These are phyloP conservation scores for Drosophila neutralis DNA, from an alignment of 2,888 invertebrate species.

Conservation along the genomic window DNA sequence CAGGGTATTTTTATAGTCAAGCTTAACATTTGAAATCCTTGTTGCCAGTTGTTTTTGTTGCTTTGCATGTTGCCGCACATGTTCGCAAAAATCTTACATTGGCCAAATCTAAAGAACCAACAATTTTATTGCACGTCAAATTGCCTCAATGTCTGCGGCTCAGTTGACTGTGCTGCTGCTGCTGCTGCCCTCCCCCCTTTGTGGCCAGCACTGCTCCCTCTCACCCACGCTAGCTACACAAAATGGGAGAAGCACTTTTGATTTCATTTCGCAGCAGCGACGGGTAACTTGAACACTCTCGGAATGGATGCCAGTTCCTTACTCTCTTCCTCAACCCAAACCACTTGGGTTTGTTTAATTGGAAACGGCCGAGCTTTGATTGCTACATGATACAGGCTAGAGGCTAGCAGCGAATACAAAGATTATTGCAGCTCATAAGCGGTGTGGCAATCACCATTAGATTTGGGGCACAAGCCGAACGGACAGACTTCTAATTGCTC, in stretches of 20 bases:
- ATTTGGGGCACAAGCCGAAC: slow-evolving; percentile 18
- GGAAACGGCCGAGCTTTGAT: slow-evolving; percentile 52
- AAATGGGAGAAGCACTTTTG: slow-evolving; percentile 42
- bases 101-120: slow-evolving; percentile 53
- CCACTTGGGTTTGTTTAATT: slow-evolving; percentile 47
- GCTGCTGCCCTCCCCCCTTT: neutral
- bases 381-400: slow-evolving; percentile 23
- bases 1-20: slow-evolving; percentile 23
- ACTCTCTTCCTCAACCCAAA: neutral
- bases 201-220: neutral
- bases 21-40: neutral
- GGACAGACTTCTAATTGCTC: slow-evolving; percentile 43
- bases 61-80: slow-evolving; percentile 12
- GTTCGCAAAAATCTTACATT: slow-evolving; percentile 48
- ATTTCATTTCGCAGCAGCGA: slow-evolving; percentile 48
- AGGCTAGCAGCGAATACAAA: slow-evolving; percentile 13
- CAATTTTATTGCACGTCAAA: slow-evolving; percentile 74
- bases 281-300: slow-evolving; percentile 15
- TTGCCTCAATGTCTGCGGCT: slow-evolving; percentile 51
- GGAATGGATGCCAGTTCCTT: slow-evolving; percentile 1
- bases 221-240: neutral
- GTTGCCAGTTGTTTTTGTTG: neutral
- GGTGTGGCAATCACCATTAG: slow-evolving; percentile 75
- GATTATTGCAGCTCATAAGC: slow-evolving; percentile 68
- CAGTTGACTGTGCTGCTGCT: slow-evolving; percentile 42